A percentile compares a stretch with the other conserved stretches of the same genome.
Conservation (phyloP, 2,113 vertebrate species). For the Anoplopoma fimbria region DNA sequence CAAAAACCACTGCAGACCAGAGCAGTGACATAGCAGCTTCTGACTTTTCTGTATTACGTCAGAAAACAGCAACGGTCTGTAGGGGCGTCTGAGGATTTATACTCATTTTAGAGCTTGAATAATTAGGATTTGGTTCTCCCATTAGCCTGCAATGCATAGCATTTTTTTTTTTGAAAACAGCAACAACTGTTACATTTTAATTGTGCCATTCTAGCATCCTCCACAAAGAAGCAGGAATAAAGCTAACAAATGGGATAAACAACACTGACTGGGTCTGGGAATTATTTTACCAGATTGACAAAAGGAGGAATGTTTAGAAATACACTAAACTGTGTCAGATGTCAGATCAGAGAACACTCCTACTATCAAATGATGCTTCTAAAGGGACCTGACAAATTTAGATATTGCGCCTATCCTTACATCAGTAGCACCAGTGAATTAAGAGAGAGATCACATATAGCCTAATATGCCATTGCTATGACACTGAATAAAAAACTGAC, state of each 20-base stretch:
- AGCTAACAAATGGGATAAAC: slow-evolving; percentile 40
- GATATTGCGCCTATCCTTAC: slow-evolving; percentile 28
- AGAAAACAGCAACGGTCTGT: slow-evolving; percentile 86
- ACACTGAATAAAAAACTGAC: slow-evolving; percentile 42
- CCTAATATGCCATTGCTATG: slow-evolving; percentile 41
- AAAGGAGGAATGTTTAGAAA: slow-evolving; percentile 61
- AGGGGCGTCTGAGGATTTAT: slow-evolving; percentile 60
- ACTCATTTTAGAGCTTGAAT: slow-evolving; percentile 59
- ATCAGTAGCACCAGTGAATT: slow-evolving; percentile 73
- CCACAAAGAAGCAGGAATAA: slow-evolving; percentile 62
- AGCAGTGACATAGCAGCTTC: slow-evolving; percentile 84
- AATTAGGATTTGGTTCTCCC: slow-evolving; percentile 83
- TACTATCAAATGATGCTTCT: slow-evolving; percentile 26
- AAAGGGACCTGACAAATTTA: slow-evolving; percentile 1
- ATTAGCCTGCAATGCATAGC: slow-evolving; percentile 85
- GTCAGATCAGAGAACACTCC: slow-evolving; percentile 2
- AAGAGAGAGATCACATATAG: slow-evolving; percentile 35
- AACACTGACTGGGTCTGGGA: slow-evolving; percentile 32
- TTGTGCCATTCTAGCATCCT: slow-evolving; percentile 86
- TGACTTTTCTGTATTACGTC: slow-evolving; percentile 89
- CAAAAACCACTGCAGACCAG: slow-evolving; percentile 84
- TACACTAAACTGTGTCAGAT: slow-evolving; percentile 4
- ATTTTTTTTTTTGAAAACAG: slow-evolving; percentile 70
- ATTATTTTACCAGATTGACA: slow-evolving; percentile 25
- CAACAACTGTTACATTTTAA: slow-evolving; percentile 63